Conservation (phyloP, 2,888 invertebrate species). For the Malthinus seriepunctatus region DNA sequence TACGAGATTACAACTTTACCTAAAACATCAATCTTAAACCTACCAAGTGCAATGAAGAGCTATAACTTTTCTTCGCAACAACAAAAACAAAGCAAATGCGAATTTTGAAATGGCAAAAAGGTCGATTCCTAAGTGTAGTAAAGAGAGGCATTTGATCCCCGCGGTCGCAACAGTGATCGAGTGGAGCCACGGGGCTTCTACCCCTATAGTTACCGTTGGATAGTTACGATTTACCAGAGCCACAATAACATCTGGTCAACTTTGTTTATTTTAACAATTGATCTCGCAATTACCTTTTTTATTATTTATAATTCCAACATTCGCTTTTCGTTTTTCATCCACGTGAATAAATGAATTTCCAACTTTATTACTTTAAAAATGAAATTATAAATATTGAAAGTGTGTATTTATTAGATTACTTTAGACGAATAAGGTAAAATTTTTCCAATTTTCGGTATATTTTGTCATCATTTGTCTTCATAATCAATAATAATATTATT, state of each 20-base stretch:
- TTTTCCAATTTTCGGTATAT: background rate
- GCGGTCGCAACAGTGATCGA: constrained; percentile 45
- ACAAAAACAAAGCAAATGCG: constrained; percentile 31
- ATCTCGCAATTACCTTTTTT: constrained; percentile 43
- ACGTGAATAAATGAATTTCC: background rate
- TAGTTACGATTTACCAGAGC: constrained; percentile 48
- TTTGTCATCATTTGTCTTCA: constrained; percentile 13
- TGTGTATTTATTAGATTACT: background rate
- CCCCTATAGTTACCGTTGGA: constrained; percentile 45
- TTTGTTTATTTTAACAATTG: constrained; percentile 49
- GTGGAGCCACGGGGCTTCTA: constrained; percentile 45
- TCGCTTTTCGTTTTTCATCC: constrained; percentile 35
- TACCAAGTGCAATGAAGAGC: constrained; percentile 33
- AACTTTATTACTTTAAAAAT: no score
- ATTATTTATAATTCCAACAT: constrained; percentile 46
- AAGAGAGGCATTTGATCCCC: constrained; percentile 38
- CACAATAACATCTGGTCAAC: constrained; percentile 45
- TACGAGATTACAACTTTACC: constrained; percentile 17
- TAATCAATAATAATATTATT: constrained; percentile 14
- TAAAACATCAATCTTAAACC: constrained; percentile 32
- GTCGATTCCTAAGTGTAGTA: constrained; percentile 33
- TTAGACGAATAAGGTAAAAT: background rate
- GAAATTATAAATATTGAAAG: background rate
- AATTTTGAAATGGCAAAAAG: constrained; percentile 33
- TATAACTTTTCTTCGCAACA: constrained; percentile 36